phyloP scores from a whole-genome alignment of 2,888 invertebrate species.

The Drosophila eohydei region DNA sequence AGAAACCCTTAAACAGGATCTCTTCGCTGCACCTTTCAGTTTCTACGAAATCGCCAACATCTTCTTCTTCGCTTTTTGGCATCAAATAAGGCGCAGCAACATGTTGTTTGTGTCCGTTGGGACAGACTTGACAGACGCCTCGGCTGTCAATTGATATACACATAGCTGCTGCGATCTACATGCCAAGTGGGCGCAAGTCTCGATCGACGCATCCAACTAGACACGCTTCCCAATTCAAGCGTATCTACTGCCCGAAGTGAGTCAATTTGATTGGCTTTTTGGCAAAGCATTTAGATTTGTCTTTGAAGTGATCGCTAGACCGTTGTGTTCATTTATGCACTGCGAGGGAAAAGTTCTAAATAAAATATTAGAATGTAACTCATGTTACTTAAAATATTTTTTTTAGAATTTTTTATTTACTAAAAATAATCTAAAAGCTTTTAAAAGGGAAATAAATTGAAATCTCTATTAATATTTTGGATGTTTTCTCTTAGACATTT shows the following conservation, averaged over 20 bases:
- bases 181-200: slow-evolving; percentile 59
- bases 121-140: slow-evolving; percentile 72
- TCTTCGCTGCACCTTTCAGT: slow-evolving; percentile 54
- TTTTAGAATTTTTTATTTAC: not conserved
- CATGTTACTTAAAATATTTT: no score
- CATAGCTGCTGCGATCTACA: slow-evolving; percentile 39
- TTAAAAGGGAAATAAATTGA: not conserved
- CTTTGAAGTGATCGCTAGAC: slow-evolving; percentile 15
- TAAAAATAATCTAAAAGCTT: no score
- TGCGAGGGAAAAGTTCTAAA: not conserved
- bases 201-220: slow-evolving; percentile 2
- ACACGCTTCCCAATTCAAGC: slow-evolving; percentile 1
- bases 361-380: not conserved
- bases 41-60: slow-evolving; percentile 69
- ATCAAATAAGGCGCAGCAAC: slow-evolving; percentile 69
- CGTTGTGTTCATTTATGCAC: not conserved
- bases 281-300: slow-evolving; percentile 29
- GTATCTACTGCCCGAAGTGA: slow-evolving; percentile 5
- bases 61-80: slow-evolving; percentile 38
- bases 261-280: slow-evolving; percentile 42
- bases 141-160: slow-evolving; percentile 56
- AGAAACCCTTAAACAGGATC: slow-evolving; percentile 21
- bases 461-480: no score
- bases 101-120: slow-evolving; percentile 73
- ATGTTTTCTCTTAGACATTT: no score